These are phyloP conservation scores for Antennarius striatus DNA, from an alignment of 2,113 vertebrate genomes.

Conservation along the genomic window DNA sequence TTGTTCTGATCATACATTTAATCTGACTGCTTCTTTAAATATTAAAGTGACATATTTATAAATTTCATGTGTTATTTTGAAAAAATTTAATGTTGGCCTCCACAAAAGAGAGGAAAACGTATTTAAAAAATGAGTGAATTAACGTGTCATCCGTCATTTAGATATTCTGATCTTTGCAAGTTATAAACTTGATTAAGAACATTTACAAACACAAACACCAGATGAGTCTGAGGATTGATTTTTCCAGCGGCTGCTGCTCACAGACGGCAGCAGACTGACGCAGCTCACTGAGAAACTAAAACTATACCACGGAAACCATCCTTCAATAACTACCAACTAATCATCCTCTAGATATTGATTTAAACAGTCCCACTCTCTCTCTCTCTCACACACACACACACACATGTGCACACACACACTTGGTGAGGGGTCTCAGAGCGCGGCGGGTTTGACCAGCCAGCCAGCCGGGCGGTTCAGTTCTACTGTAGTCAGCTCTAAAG, in stretches of 20 bases:
- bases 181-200: no score
- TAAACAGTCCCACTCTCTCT: background rate
- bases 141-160: background rate
- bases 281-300: conserved; percentile 60
- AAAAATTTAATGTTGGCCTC: background rate
- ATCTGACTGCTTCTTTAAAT: no score
- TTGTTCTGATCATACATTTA: no score
- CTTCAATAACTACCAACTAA: conserved; percentile 71
- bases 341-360: conserved; percentile 71
- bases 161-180: no score
- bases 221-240: no score
- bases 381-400: conserved; percentile 14
- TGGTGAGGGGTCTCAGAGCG: conserved; percentile 51
- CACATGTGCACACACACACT: conserved; percentile 5
- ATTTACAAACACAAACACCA: no score
- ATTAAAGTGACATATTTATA: no score
- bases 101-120: background rate
- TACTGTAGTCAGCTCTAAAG: conserved; percentile 75
- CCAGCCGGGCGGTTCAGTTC: conserved; percentile 55
- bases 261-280: conserved; percentile 44
- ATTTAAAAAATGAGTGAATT: background rate
- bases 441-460: conserved; percentile 57
- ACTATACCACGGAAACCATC: conserved; percentile 58
- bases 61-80: background rate
- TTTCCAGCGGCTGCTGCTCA: conserved; percentile 3